Base-by-base conservation (phyloP, 2,113 vertebrate genomes). In the Athene cunicularia region DNA sequence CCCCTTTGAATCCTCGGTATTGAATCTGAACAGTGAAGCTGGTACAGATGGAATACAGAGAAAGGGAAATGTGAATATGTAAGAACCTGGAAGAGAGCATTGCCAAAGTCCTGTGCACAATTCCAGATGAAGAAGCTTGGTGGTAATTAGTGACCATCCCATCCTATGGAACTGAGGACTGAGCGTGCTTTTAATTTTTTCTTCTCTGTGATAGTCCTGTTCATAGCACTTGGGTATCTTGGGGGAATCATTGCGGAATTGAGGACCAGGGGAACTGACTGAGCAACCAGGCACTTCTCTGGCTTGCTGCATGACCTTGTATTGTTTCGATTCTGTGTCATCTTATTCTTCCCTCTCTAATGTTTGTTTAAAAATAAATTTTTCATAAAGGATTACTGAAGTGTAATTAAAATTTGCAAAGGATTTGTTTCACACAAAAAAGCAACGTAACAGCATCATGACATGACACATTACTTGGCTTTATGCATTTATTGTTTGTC, bases 401-500 rank as follows among this genome's bases (percentile, higher is more conserved):
- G 22, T 52, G 15, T 20, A 72, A 18, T 41, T 84, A 75, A 72
- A 10, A 41, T 72, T 90, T 91, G 33, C 49, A 72, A 82, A 82
- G 20, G 14, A 81, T 72, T 94, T 87, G 8, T 58, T 89, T 75
- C 47, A 68, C 64, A 70, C n/a, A 84, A 30, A 49, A 87, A 76
- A 80, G 11, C 71, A 66, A 19, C n/a, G 33, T 66, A 86, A 74
- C 2, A 30, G 35, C 66, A 89, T 47, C 1, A 12, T 80, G 66
- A 85, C 52, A 68, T 60, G 80, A 88, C 67, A 68, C 30, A 64
- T 43, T 93, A 47, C 70, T 95, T 93, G 76, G 56, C 58, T 94
- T 89, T 81, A 41, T 58, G n/a, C 12, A 22, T 74, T 89, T 95
- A 70, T n/a, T 95, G 43, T 89, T 95, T 87, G 66, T 82, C 77